A percentile compares a stretch with the other conserved stretches of the same genome.
phyloP scores from a whole-genome alignment of 2,888 invertebrate species.

The Leptinotarsa peninsularis region DNA sequence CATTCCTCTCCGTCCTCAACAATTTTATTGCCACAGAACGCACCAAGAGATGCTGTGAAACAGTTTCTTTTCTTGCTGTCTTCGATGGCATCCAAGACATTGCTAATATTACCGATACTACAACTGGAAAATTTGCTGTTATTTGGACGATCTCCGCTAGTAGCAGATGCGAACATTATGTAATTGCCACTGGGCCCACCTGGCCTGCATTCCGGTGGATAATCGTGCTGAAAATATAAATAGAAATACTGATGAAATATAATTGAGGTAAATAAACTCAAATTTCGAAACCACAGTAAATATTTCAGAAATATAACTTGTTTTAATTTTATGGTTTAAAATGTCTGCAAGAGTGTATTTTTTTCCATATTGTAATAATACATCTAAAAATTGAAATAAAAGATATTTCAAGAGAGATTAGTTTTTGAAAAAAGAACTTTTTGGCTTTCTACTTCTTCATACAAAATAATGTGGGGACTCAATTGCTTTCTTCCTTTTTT shows the following conservation, averaged over 20 bases:
- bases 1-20: conserved; percentile 98
- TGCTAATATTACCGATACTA: conserved; percentile 94
- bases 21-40: conserved; percentile 99
- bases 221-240: conserved; percentile 84
- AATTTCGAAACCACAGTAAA: no score
- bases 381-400: no score
- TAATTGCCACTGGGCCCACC: conserved; percentile 95
- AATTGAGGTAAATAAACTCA: no score
- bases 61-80: conserved; percentile 82
- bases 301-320: no score
- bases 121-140: conserved; percentile 97
- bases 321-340: no score
- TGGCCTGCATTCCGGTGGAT: conserved; percentile 89
- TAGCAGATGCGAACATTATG: conserved; percentile 99
- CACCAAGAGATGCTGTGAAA: conserved; percentile 87
- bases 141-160: conserved; percentile 96
- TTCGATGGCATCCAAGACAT: conserved; percentile 91
- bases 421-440: no score
- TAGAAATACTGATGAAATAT: not conserved
- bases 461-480: no score
- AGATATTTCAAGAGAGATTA: no score
- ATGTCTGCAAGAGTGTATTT: no score
- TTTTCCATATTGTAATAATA: no score
- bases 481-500: no score
- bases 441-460: no score